Evolutionary conservation across 1,140 invertebrate species (phyloP).

Genomic region (Drosophila gunungcola): DNA sequence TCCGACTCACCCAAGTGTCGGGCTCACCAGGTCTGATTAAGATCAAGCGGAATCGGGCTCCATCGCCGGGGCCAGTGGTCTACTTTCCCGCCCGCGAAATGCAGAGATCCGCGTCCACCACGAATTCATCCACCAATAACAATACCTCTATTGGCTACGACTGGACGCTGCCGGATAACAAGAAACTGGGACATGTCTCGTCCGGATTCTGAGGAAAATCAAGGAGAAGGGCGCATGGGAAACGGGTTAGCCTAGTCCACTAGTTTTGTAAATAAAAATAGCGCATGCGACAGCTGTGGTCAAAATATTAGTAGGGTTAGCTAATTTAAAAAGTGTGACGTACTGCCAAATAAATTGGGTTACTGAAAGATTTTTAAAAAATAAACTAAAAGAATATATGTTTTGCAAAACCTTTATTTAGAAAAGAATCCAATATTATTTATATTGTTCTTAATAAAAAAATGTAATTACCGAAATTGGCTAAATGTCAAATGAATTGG

Average conservation of each 20-base stretch:
- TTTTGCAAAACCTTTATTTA: too few species aligned
- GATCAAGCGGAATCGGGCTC: constrained; percentile 81
- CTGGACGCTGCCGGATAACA: constrained; percentile 68
- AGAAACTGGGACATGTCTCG: constrained; percentile 73
- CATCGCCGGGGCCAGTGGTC: constrained; percentile 88
- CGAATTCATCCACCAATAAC: constrained; percentile 71
- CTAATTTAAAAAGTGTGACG: too few species aligned
- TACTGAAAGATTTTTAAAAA: too few species aligned
- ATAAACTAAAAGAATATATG: too few species aligned
- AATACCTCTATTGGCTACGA: constrained; percentile 76
- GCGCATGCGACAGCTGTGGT: constrained; percentile 7
- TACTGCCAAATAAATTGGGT: too few species aligned
- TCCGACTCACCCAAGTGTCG: constrained; percentile 70
- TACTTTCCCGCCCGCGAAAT: constrained; percentile 87
- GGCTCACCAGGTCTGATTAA: constrained; percentile 74
- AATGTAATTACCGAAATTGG: too few species aligned
- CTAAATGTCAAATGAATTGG: too few species aligned
- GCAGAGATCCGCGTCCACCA: constrained; percentile 68
- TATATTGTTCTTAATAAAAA: too few species aligned
- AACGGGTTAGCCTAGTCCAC: constrained; percentile 20
- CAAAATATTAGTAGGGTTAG: constrained; percentile 7
- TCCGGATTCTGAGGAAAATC: constrained; percentile 70
- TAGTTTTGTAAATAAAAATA: constrained; percentile 36
- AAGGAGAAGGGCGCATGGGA: constrained; percentile 1
- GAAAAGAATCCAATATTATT: too few species aligned